Evolutionary conservation across 1,140 invertebrate genomes (phyloP).

Genomic region (Theocolax elegans): DNA sequence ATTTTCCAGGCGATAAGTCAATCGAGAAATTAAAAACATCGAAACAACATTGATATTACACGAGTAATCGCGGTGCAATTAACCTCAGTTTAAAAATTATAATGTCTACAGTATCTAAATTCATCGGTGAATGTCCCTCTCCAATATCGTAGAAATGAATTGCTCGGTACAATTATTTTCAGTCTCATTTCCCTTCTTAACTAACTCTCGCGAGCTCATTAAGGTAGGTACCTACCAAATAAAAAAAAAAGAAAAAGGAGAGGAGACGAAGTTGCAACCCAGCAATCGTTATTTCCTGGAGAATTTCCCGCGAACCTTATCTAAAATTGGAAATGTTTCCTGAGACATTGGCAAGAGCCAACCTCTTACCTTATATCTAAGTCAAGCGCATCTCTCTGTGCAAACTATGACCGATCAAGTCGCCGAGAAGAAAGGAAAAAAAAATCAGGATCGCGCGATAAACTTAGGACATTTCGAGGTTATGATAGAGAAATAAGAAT

Average conservation of each 20-base stretch:
- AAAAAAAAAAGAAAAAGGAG: not conserved
- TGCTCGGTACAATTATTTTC: no score
- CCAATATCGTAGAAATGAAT: no score
- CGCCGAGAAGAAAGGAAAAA: not conserved
- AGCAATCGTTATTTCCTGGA: conserved; percentile 24
- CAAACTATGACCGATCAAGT: not conserved
- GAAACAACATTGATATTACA: no score
- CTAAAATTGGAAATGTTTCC: conserved; percentile 39
- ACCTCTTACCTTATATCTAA: no score
- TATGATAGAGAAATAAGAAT: conserved; percentile 2
- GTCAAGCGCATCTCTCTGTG: no score
- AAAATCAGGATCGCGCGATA: conserved; percentile 14
- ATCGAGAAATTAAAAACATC: no score
- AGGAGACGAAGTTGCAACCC: no score
- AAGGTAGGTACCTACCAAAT: not conserved
- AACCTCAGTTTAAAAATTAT: no score
- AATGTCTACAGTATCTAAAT: no score
- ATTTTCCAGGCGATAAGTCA: no score
- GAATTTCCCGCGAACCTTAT: conserved; percentile 33
- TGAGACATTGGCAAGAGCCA: not conserved
- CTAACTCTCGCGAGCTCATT: conserved; percentile 13
- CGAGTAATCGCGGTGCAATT: no score
- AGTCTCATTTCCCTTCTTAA: not conserved
- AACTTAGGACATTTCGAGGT: conserved; percentile 28
- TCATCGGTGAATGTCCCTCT: no score